A percentile compares a stretch with the other conserved stretches of the same genome.
These are phyloP conservation scores for Endomychus coccineus DNA, from an alignment of 2,888 invertebrate genomes.

Conservation along the genomic window DNA sequence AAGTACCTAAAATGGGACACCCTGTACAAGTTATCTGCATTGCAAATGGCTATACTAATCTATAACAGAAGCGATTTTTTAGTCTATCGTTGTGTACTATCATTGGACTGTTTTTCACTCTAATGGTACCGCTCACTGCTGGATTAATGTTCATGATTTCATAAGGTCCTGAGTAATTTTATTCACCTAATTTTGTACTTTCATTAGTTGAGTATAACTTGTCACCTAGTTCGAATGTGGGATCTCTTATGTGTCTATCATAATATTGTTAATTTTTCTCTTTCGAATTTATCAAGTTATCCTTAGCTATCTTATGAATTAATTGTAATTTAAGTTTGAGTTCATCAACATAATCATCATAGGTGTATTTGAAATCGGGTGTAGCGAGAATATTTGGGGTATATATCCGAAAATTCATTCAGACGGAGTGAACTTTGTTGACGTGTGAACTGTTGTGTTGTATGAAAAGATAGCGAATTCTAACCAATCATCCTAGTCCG, in stretches of 20 bases:
- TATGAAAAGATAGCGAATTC: slow-evolving; percentile 33
- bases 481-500: slow-evolving; percentile 33
- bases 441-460: slow-evolving; percentile 29
- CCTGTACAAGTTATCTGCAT: too few relatives aligned
- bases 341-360: slow-evolving; percentile 26
- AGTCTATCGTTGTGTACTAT: slow-evolving; percentile 2
- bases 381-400: slow-evolving; percentile 23
- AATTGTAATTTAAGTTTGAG: slow-evolving; percentile 23
- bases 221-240: slow-evolving; percentile 16
- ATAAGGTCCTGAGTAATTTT: slow-evolving; percentile 18
- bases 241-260: neutral
- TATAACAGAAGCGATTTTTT: neutral
- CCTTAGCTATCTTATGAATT: slow-evolving; percentile 20
- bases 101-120: slow-evolving; percentile 10
- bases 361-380: slow-evolving; percentile 28
- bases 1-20: too few relatives aligned
- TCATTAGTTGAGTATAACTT: slow-evolving; percentile 15
- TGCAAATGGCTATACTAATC: too few relatives aligned
- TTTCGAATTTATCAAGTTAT: slow-evolving; percentile 19
- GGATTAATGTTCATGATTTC: slow-evolving; percentile 15
- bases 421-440: slow-evolving; percentile 31
- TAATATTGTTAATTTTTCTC: slow-evolving; percentile 1
- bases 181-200: slow-evolving; percentile 7
- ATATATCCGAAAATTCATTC: slow-evolving; percentile 32
- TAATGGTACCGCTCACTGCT: slow-evolving; percentile 13